Conservation (phyloP, 1,140 invertebrate genomes). For the Patella vulgata region DNA sequence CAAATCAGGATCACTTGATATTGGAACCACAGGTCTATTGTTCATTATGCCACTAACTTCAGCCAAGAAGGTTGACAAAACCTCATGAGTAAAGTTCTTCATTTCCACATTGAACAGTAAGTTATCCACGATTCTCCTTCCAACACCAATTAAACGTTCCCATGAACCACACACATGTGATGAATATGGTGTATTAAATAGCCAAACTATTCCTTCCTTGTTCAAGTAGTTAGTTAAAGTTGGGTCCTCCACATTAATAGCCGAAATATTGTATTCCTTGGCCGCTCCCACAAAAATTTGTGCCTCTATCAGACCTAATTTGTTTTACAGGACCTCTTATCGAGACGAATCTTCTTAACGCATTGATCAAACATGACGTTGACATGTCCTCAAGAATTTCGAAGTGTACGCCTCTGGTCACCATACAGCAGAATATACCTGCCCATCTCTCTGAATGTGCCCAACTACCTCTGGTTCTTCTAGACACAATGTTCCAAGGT, state of each 20-base stretch:
- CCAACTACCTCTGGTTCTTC: constrained; percentile 24
- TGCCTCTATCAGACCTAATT: constrained; percentile 38
- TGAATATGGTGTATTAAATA: constrained; percentile 32
- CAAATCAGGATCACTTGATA: constrained; percentile 30
- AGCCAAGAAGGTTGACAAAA: constrained; percentile 36
- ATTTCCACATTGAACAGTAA: no score
- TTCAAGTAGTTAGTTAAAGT: constrained; percentile 10
- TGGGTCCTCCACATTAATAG: constrained; percentile 20
- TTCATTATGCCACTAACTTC: constrained; percentile 39
- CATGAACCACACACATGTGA: constrained; percentile 39
- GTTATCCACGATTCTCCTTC: constrained; percentile 36
- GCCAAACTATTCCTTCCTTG: constrained; percentile 2
- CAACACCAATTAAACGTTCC: constrained; percentile 45
- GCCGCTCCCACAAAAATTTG: constrained; percentile 42
- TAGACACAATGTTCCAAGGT: constrained; percentile 20
- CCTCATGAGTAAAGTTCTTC: constrained; percentile 39
- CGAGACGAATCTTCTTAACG: constrained; percentile 30
- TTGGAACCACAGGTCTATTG: constrained; percentile 25
- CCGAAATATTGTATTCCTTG: constrained; percentile 4
- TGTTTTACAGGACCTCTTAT: constrained; percentile 31
- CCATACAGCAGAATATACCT: constrained; percentile 37
- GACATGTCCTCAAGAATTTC: constrained; percentile 37
- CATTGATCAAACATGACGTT: constrained; percentile 43
- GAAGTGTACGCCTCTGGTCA: constrained; percentile 33
- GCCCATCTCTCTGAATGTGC: constrained; percentile 35